A percentile compares a stretch with the other conserved stretches of the same genome.
Evolutionary conservation across 2,888 invertebrate genomes (phyloP).

Genomic region (Pediacus dermestoides): DNA sequence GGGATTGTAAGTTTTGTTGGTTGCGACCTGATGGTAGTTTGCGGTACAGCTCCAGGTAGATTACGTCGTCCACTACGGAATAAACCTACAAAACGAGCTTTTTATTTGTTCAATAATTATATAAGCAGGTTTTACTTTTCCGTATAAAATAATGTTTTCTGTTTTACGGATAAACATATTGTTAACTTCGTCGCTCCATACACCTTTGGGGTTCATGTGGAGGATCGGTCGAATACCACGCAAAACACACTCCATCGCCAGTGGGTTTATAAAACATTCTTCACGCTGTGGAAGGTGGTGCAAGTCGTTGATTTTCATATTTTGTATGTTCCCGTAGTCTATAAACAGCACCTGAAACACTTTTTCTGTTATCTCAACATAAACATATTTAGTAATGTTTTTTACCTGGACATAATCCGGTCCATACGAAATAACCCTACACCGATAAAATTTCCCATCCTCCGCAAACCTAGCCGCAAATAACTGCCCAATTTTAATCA

Average conservation of each 20-base stretch:
- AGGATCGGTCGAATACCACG: slow-evolving; percentile 67
- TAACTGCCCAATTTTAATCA: slow-evolving; percentile 50
- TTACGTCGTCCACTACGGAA: slow-evolving; percentile 74
- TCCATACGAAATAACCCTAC: slow-evolving; percentile 46
- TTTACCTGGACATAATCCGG: slow-evolving; percentile 22
- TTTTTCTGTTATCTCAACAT: slow-evolving; percentile 1
- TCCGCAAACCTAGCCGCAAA: slow-evolving; percentile 59
- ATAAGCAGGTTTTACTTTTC: slow-evolving; percentile 50
- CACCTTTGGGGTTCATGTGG: slow-evolving; percentile 55
- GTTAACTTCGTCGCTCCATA: slow-evolving; percentile 60
- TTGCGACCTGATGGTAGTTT: slow-evolving; percentile 13
- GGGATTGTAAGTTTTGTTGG: slow-evolving; percentile 22
- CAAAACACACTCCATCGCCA: slow-evolving; percentile 70
- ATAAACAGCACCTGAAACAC: slow-evolving; percentile 69
- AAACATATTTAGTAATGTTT: background rate
- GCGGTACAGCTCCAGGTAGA: slow-evolving; percentile 61
- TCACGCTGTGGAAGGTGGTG: slow-evolving; percentile 43
- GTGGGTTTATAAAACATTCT: slow-evolving; percentile 51
- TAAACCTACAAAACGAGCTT: slow-evolving; percentile 52
- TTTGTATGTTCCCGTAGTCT: slow-evolving; percentile 69
- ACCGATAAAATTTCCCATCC: slow-evolving; percentile 55
- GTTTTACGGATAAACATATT: slow-evolving; percentile 48
- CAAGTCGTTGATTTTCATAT: slow-evolving; percentile 51
- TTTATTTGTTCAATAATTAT: background rate
- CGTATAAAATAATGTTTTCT: slow-evolving; percentile 43